Evolutionary conservation across 1,140 invertebrate species (phyloP).

Genomic region (Aporrectodea caliginosa): DNA sequence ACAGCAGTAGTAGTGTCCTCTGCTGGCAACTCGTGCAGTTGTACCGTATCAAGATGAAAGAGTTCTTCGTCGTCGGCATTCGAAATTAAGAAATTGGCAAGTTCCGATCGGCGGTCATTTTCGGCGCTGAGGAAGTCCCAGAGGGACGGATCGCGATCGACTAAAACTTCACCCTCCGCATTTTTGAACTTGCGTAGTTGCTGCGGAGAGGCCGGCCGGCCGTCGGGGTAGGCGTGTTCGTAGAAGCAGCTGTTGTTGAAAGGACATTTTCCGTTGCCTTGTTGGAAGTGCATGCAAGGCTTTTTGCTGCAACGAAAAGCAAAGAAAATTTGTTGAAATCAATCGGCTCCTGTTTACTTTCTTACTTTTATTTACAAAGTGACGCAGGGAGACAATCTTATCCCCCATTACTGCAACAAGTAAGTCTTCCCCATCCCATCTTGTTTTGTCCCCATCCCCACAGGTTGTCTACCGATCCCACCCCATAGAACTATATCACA

Average conservation of each 20-base stretch:
- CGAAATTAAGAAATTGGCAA: background rate
- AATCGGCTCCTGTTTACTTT: no score
- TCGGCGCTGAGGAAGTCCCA: background rate
- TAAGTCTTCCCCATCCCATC: no score
- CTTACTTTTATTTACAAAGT: no score
- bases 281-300: constrained; percentile 81
- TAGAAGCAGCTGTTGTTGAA: constrained; percentile 91
- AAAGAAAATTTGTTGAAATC: no score
- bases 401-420: no score
- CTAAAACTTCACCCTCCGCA: background rate
- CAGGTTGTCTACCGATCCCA: no score
- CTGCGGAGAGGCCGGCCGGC: constrained; percentile 70
- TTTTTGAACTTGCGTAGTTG: constrained; percentile 51
- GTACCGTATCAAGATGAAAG: background rate
- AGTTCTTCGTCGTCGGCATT: background rate
- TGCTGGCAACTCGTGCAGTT: background rate
- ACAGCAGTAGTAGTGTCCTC: no score
- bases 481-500: no score
- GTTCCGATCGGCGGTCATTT: background rate
- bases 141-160: background rate
- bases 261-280: constrained; percentile 75
- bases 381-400: no score
- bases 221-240: constrained; percentile 74
- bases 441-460: no score
- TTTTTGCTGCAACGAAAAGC: constrained; percentile 61